phyloP scores from a whole-genome alignment of 53 echinoderm and acorn worm genomes.

The Mesocentrotus franciscanus region DNA sequence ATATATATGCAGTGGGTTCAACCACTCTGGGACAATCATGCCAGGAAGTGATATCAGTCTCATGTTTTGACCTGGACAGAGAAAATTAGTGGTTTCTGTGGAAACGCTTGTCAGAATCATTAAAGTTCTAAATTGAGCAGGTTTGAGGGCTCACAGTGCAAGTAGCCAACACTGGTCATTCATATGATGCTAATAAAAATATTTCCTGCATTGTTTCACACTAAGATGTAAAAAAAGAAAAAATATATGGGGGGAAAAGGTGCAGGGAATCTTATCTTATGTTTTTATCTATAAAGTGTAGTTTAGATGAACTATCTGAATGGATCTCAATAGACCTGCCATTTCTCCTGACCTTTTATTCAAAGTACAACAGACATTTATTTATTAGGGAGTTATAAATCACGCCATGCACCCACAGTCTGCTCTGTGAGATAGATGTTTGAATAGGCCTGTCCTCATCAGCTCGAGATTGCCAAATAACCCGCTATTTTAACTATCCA shows the following conservation, averaged over 20 bases:
- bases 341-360: neutral
- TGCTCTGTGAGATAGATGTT: neutral
- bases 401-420: neutral
- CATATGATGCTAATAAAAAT: neutral
- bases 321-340: neutral
- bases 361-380: neutral
- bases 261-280: neutral
- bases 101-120: neutral
- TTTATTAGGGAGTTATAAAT: slow-evolving; percentile 7
- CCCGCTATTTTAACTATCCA: no score
- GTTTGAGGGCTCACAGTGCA: neutral
- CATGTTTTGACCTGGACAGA: neutral
- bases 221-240: no score
- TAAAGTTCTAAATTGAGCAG: neutral
- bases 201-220: no score
- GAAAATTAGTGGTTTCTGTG: neutral
- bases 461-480: no score
- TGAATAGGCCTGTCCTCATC: no score
- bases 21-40: neutral
- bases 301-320: neutral
- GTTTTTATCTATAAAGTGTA: neutral
- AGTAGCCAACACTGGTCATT: neutral
- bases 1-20: neutral
- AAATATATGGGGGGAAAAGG: no score
- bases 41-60: neutral